Percentiles rank a stretch among this genome's conserved stretches.
phyloP scores from a whole-genome alignment of 2,888 invertebrate species.

The Ormia ochracea region DNA sequence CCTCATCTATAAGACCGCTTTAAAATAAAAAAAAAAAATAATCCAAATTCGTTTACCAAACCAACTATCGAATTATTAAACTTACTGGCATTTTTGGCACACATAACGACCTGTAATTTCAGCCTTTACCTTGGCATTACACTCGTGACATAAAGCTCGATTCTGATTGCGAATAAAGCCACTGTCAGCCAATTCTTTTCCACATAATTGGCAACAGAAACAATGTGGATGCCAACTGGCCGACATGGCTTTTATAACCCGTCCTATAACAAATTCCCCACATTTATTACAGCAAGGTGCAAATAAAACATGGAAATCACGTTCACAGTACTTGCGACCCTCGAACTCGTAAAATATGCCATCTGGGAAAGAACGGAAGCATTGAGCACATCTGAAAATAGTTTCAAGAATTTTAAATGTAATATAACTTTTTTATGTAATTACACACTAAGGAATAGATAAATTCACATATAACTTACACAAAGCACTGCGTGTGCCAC shows the following conservation, averaged over 20 bases:
- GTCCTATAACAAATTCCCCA: constrained; percentile 96
- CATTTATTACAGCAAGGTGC: constrained; percentile 94
- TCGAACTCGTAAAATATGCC: constrained; percentile 99
- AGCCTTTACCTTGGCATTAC: constrained; percentile 97
- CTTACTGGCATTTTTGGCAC: constrained; percentile 99
- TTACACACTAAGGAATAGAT: background rate
- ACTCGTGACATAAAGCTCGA: constrained; percentile 94
- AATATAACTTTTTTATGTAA: too few relatives aligned
- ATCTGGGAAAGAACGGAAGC: constrained; percentile 97
- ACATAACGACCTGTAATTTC: constrained; percentile 96
- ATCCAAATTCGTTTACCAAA: background rate
- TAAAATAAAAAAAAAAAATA: background rate
- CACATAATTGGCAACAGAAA: constrained; percentile 97
- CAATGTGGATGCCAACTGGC: constrained; percentile 99
- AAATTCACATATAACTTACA: constrained; percentile 84
- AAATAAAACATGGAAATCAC: constrained; percentile 98
- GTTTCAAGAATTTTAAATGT: too few relatives aligned
- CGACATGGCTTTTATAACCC: constrained; percentile 99
- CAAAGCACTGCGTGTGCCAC: constrained; percentile 99
- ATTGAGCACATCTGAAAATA: constrained; percentile 92
- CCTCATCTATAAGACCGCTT: constrained; percentile 93
- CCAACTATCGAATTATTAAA: constrained; percentile 67
- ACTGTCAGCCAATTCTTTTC: constrained; percentile 93
- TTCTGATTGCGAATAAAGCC: constrained; percentile 95
- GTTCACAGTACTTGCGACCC: constrained; percentile 98